Evolutionary conservation across 2,888 invertebrate genomes (phyloP).

Genomic region (Metallyticus violacea): DNA sequence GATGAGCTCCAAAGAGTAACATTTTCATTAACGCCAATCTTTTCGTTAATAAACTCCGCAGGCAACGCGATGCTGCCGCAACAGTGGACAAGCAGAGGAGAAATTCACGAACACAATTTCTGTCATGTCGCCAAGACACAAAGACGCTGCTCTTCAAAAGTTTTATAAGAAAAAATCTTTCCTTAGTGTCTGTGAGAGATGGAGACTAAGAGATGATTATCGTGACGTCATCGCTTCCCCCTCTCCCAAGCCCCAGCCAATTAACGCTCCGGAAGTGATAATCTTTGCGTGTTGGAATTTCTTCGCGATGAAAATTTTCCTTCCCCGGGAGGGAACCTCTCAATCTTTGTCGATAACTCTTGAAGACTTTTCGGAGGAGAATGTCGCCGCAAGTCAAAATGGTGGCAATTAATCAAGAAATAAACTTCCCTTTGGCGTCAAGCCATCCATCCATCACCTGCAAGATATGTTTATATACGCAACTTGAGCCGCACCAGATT

Average conservation of each 20-base stretch:
- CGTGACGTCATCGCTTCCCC: constrained; percentile 14
- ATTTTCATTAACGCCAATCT: not conserved
- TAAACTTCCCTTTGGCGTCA: not conserved
- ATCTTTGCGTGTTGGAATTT: constrained; percentile 16
- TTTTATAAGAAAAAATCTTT: not conserved
- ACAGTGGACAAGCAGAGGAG: not conserved
- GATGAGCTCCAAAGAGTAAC: too few relatives aligned
- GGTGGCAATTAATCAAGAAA: constrained; percentile 33
- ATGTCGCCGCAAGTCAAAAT: constrained; percentile 28
- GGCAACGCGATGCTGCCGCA: too few relatives aligned
- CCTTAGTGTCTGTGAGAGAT: not conserved
- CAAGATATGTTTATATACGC: constrained; percentile 15
- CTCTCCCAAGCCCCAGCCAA: constrained; percentile 22
- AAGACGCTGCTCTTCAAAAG: not conserved
- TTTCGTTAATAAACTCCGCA: not conserved
- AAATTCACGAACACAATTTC: not conserved
- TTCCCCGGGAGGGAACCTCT: constrained; percentile 21
- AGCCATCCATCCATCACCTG: constrained; percentile 22
- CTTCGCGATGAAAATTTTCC: constrained; percentile 5
- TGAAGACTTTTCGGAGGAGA: constrained; percentile 25
- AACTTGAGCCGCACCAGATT: constrained; percentile 19
- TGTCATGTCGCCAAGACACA: not conserved
- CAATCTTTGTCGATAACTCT: constrained; percentile 32
- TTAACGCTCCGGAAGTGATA: constrained; percentile 29
- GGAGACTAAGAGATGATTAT: constrained; percentile 14